phyloP scores from a whole-genome alignment of 2,113 vertebrate genomes.

The Tichodroma muraria region DNA sequence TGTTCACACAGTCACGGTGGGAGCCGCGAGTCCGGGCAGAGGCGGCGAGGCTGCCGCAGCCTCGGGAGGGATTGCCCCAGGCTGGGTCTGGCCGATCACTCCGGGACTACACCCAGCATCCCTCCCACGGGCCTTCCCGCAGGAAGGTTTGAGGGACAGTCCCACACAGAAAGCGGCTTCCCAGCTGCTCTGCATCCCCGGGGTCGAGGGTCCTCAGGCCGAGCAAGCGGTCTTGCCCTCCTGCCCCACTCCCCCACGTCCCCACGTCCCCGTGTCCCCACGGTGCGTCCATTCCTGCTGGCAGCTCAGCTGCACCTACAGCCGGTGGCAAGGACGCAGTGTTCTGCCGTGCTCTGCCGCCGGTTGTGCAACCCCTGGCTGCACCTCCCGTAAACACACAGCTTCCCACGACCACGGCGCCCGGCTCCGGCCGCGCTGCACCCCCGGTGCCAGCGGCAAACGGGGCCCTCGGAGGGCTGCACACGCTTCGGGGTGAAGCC shows the following conservation, averaged over 20 bases:
- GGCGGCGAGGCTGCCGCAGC: neutral
- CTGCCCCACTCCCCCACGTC: rapidly evolving
- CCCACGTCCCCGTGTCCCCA: neutral
- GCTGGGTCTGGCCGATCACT: neutral
- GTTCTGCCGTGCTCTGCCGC: neutral
- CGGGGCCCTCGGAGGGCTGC: neutral
- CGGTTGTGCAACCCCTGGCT: conserved; percentile 46
- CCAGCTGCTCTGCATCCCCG: neutral
- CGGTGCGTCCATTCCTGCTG: neutral
- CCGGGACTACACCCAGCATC: neutral
- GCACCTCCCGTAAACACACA: neutral
- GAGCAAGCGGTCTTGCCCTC: neutral
- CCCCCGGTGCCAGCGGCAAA: neutral
- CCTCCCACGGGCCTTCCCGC: rapidly evolving
- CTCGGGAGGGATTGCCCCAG: neutral
- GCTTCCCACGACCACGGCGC: neutral
- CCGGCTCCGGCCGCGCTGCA: neutral
- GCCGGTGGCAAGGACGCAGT: neutral
- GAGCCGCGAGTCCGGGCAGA: rapidly evolving
- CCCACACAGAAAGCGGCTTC: neutral
- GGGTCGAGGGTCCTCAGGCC: neutral
- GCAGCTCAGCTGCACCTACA: neutral
- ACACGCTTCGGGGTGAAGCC: rapidly evolving
- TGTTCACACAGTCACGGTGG: rapidly evolving
- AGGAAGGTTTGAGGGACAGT: neutral